phyloP scores from a whole-genome alignment of 2,888 invertebrate genomes.

The Tiliacea aurago region DNA sequence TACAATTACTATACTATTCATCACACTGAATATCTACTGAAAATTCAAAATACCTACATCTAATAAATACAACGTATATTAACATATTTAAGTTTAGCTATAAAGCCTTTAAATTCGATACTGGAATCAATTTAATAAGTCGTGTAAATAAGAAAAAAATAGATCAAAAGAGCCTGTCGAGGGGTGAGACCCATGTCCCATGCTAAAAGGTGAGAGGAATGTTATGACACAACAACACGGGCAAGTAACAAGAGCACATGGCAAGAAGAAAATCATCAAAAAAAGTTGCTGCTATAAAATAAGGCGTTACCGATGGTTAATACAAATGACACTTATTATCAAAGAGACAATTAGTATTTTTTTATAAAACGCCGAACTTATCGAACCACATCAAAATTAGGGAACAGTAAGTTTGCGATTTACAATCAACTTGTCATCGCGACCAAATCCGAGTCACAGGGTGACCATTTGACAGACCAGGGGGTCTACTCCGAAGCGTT shows the following conservation, averaged over 20 bases:
- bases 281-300: neutral
- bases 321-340: conserved; percentile 1
- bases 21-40: conserved; percentile 24
- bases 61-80: conserved; percentile 36
- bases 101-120: conserved; percentile 67
- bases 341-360: neutral
- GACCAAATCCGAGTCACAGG: neutral
- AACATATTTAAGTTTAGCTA: conserved; percentile 32
- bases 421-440: neutral
- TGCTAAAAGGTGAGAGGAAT: neutral
- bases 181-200: neutral
- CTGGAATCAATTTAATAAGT: conserved; percentile 66
- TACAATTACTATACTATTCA: conserved; percentile 29
- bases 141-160: conserved; percentile 57
- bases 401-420: conserved; percentile 1
- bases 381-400: neutral
- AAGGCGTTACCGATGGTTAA: neutral
- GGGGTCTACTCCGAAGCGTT: too few species aligned
- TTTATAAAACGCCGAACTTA: conserved; percentile 2
- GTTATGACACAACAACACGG: too few species aligned
- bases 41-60: conserved; percentile 33
- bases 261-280: neutral
- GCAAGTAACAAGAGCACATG: neutral
- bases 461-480: neutral
- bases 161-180: neutral